These are phyloP conservation scores for Epinotia nisella DNA, from an alignment of 2,888 invertebrate genomes.

Conservation along the genomic window DNA sequence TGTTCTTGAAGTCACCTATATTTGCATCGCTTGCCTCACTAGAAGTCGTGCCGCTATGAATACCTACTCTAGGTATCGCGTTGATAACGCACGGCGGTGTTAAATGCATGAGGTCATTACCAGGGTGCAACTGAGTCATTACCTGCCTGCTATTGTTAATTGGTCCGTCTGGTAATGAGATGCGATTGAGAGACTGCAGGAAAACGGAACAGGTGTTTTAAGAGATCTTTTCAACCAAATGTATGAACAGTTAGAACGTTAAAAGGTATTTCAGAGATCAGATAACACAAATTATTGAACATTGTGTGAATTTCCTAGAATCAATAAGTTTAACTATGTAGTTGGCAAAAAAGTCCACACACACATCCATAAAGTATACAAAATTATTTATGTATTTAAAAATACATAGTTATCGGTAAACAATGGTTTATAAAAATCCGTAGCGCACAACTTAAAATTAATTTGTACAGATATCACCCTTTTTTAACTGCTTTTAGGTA, in stretches of 20 bases:
- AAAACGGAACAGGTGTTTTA: too few relatives aligned
- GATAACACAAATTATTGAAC: neutral
- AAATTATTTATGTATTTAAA: too few relatives aligned
- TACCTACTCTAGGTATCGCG: slow-evolving; percentile 15
- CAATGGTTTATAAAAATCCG: too few relatives aligned
- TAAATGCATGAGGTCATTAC: slow-evolving; percentile 30
- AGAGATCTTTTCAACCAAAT: too few relatives aligned
- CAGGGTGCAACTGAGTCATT: slow-evolving; percentile 8
- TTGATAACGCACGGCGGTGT: slow-evolving; percentile 25
- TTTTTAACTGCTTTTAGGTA: too few relatives aligned
- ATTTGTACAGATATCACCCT: too few relatives aligned
- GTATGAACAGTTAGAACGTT: too few relatives aligned
- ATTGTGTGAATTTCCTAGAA: neutral
- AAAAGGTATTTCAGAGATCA: too few relatives aligned
- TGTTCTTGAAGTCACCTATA: neutral
- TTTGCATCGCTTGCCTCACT: slow-evolving; percentile 7
- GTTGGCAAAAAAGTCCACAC: too few relatives aligned
- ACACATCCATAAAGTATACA: too few relatives aligned
- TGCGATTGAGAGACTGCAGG: neutral
- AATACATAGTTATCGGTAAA: too few relatives aligned
- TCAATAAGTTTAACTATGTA: neutral
- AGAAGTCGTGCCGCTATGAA: slow-evolving; percentile 13
- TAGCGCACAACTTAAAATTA: too few relatives aligned
- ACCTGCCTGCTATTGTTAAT: slow-evolving; percentile 12
- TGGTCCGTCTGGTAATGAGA: neutral